phyloP scores from a whole-genome alignment of 2,888 invertebrate genomes.

The Pogonocherus hispidulus region DNA sequence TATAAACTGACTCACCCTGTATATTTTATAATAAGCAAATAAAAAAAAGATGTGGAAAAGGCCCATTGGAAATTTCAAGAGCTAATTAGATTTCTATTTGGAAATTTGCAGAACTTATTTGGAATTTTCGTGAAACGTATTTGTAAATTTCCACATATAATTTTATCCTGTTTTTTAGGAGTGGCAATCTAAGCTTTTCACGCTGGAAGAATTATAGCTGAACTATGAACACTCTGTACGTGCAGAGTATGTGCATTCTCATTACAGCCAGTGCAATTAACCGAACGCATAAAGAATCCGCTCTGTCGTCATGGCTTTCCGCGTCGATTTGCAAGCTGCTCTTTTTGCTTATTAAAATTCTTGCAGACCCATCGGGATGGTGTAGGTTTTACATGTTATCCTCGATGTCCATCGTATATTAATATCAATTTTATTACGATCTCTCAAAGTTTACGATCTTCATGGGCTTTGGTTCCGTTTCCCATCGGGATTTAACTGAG shows the following conservation, averaged over 20 bases:
- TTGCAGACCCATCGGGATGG: constrained; percentile 17
- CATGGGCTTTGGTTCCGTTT: background rate
- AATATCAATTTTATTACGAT: constrained; percentile 23
- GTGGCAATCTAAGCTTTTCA: too few relatives aligned
- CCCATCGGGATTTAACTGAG: background rate
- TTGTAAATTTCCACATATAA: too few relatives aligned
- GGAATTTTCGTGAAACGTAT: too few relatives aligned
- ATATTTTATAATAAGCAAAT: too few relatives aligned
- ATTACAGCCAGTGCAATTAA: constrained; percentile 17
- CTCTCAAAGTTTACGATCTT: background rate
- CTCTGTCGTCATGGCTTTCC: background rate
- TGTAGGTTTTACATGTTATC: constrained; percentile 24
- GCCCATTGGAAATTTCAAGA: too few relatives aligned
- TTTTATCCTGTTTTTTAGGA: too few relatives aligned
- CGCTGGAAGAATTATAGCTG: too few relatives aligned
- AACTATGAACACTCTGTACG: too few relatives aligned
- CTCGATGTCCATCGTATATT: constrained; percentile 15
- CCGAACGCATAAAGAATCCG: constrained; percentile 17
- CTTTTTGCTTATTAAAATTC: constrained; percentile 32
- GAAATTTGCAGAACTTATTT: too few relatives aligned
- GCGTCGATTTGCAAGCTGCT: constrained; percentile 5
- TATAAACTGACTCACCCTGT: too few relatives aligned
- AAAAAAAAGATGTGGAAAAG: too few relatives aligned
- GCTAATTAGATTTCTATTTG: too few relatives aligned
- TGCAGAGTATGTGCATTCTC: background rate